Base-by-base conservation (phyloP, 2,797 vertebrate species). In the Ceryle rudis region DNA sequence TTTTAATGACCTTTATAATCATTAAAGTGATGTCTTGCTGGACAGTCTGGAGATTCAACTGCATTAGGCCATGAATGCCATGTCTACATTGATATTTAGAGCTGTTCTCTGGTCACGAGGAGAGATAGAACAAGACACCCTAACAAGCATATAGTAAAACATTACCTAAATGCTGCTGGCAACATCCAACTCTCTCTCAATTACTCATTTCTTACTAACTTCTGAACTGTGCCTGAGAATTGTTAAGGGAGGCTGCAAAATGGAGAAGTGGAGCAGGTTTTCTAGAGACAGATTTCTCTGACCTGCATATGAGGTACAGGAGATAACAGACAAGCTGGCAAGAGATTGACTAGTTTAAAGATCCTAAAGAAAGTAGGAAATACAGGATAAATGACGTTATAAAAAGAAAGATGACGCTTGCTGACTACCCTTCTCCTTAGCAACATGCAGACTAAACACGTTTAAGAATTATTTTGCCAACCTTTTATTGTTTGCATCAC, bases 61-160 rank as follows among this genome's bases (percentile, higher is more conserved):
- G 20, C 0, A 0, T 7, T 33, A 70, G 31, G 71, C 23, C 81
- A 58, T 0, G 6, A 52, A 72, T 47, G 11, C 20, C 31, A 26
- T 14, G 35, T 19, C 67, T 60, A 1, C n/a, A 9, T 42, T 35
- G 55, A 57, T 10, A 47, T 20, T 10, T 16, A 26, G 25, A 31
- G 41, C 35, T 78, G 17, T 6, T 90, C 22, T 23, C 52, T 33
- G 28, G 37, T 41, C 77, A 62, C 0, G 1, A 60, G 39, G 25
- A 55, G 60, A 60, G 42, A 54, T 4, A 1, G 37, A 51, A 79
- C 3, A 1, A 31, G 89, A 46, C 46, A 75, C 41, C 21, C 70
- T 35, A 47, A n/a, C 14, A 54, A 8, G 4, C 1, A 12, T 9
- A 23, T 22, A 41, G 7, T 28, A 71, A 86, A 89, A 72, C 14